Base-by-base conservation (phyloP, 2,797 vertebrate species). In the Sebastes taczanowskii region DNA sequence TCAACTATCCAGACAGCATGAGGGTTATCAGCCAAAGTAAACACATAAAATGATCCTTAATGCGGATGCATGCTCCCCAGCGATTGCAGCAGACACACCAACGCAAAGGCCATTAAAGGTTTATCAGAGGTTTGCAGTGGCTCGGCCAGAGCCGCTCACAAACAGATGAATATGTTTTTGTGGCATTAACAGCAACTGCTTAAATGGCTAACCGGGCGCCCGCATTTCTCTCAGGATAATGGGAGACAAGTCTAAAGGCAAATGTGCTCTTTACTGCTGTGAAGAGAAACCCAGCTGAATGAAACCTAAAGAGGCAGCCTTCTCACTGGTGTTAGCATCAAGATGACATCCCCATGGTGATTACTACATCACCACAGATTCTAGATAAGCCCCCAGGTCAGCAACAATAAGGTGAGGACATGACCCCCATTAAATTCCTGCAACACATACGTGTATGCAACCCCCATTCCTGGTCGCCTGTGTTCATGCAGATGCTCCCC, bases 81-180 rank as follows among this genome's bases (percentile, higher is more conserved):
- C 35, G 71, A 91, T 84, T 87, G 80, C 80, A 68, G 80, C 80
- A 68, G 66, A 71, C 80, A 78, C 73, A 65, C 59, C 46, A 76
- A 66, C 35, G 65, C 72, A 67, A 78, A 77, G 80, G 82, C 89
- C 80, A 84, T 91, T 89, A 87, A 82, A 87, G 90, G 79, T 93
- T 95, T 94, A 94, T 93, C 91, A 86, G 84, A 86, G 85, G 73
- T 80, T 83, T 86, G 83, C 94, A 94, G 90, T 59, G 38, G 78
- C 70, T 79, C 69, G 68, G 75, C 76, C 60, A 69, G 67, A 90
- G 70, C 42, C 1, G 25, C 64, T 83, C 66, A 81, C 71, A 67
- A 76, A 78, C 61, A 78, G 80, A 93, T 85, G 74, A 89, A 90
- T 74, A 67, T 71, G 71, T 68, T 59, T 86, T 83, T 58, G 52